Percentiles rank a stretch among this genome's conserved stretches.
Conservation (phyloP, 2,113 vertebrate species). For the Propithecus coquereli region DNA sequence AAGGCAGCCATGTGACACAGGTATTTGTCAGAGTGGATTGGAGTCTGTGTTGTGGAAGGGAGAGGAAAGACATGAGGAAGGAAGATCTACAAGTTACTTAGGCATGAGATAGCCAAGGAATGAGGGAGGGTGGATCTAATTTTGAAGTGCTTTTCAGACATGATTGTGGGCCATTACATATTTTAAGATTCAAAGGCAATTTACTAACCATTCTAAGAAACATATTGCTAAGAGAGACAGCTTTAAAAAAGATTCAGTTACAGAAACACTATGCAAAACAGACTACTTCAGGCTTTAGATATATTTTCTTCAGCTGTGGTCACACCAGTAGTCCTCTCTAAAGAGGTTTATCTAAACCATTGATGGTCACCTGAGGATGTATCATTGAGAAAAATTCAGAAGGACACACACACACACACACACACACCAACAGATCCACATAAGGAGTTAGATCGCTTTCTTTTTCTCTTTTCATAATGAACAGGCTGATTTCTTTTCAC, state of each 20-base stretch:
- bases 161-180: background rate
- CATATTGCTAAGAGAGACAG: background rate
- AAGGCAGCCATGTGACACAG: background rate
- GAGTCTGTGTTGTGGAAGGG: background rate
- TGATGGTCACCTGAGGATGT: background rate
- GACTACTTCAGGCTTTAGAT: background rate
- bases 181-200: background rate
- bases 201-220: background rate
- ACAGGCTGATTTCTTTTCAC: background rate
- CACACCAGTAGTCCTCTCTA: background rate
- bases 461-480: background rate
- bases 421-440: background rate
- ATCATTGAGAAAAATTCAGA: background rate
- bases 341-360: background rate
- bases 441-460: background rate
- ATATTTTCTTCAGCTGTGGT: background rate
- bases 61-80: background rate
- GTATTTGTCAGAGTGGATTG: background rate
- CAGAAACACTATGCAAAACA: background rate
- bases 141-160: background rate
- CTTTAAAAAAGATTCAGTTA: background rate
- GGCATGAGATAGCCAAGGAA: background rate
- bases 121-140: background rate
- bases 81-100: background rate
- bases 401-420: background rate